Evolutionary conservation across 1,140 invertebrate species (phyloP).

Genomic region (Capitella teleta): DNA sequence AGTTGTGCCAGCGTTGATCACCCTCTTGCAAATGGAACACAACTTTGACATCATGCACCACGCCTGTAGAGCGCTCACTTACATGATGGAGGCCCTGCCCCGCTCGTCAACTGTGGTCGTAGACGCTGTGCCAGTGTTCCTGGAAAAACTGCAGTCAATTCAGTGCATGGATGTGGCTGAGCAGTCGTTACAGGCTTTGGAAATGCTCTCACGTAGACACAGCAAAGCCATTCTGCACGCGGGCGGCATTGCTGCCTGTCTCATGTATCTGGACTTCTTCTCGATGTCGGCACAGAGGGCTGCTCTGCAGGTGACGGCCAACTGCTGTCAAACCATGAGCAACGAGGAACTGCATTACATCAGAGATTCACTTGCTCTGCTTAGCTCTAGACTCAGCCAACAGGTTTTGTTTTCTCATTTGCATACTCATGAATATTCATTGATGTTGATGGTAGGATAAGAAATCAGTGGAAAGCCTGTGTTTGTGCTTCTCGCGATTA

Average conservation of each 20-base stretch:
- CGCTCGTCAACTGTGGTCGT: conserved; percentile 91
- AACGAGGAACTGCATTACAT: conserved; percentile 88
- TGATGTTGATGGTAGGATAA: conserved; percentile 56
- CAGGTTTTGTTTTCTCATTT: conserved; percentile 45
- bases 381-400: conserved; percentile 77
- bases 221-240: conserved; percentile 80
- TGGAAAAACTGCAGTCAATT: conserved; percentile 74
- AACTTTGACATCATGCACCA: conserved; percentile 99
- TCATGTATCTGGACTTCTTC: conserved; percentile 95
- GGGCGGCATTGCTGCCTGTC: conserved; percentile 85
- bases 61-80: conserved; percentile 91
- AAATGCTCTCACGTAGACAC: conserved; percentile 91
- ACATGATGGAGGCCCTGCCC: conserved; percentile 98
- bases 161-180: conserved; percentile 99
- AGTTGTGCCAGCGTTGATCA: conserved; percentile 78
- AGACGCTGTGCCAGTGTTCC: conserved; percentile 79
- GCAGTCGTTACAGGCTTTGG: conserved; percentile 87
- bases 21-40: conserved; percentile 51
- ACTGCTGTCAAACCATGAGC: conserved; percentile 89
- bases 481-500: conserved; percentile 84
- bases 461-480: conserved; percentile 93
- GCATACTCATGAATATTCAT: background rate
- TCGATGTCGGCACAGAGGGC: conserved; percentile 84
- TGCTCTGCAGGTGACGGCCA: conserved; percentile 86
- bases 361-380: conserved; percentile 69